These are phyloP conservation scores for Labeo catla DNA, from an alignment of 2,113 vertebrate genomes.

Conservation along the genomic window DNA sequence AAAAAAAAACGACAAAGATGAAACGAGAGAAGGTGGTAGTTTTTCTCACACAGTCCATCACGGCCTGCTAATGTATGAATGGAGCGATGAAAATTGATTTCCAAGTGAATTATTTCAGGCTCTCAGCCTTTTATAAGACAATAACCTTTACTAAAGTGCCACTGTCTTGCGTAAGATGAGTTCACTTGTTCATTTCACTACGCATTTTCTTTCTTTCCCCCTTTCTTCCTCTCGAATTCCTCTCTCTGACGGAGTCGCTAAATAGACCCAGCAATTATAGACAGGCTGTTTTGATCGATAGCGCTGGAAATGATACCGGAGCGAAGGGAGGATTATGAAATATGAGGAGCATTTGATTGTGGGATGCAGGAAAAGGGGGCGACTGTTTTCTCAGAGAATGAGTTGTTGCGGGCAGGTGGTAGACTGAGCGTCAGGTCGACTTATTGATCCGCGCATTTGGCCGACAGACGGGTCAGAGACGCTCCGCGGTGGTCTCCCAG, in stretches of 20 bases:
- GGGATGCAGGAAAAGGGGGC: neutral
- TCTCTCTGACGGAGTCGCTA: slow-evolving; percentile 46
- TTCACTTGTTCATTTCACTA: slow-evolving; percentile 71
- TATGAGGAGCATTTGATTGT: slow-evolving; percentile 30
- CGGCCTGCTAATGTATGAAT: slow-evolving; percentile 64
- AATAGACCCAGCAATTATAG: slow-evolving; percentile 64
- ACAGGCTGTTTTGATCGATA: slow-evolving; percentile 65
- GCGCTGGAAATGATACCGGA: slow-evolving; percentile 55
- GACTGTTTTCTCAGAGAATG: neutral
- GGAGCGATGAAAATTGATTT: slow-evolving; percentile 77
- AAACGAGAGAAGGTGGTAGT: slow-evolving; percentile 50
- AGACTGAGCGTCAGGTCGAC: slow-evolving; percentile 63
- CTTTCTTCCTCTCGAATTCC: slow-evolving; percentile 51
- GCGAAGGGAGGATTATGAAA: slow-evolving; percentile 41
- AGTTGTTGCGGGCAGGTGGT: slow-evolving; percentile 44
- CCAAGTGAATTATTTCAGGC: slow-evolving; percentile 71
- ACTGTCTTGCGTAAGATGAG: slow-evolving; percentile 49
- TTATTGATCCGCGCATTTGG: slow-evolving; percentile 62
- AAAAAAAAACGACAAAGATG: slow-evolving; percentile 40
- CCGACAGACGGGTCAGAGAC: slow-evolving; percentile 44
- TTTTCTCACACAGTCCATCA: slow-evolving; percentile 64
- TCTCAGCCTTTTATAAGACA: slow-evolving; percentile 56
- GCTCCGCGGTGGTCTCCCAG: slow-evolving; percentile 25
- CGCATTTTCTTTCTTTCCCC: slow-evolving; percentile 55
- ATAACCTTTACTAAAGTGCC: slow-evolving; percentile 52